phyloP scores from a whole-genome alignment of 2,797 vertebrate genomes.

The Thaleichthys pacificus region DNA sequence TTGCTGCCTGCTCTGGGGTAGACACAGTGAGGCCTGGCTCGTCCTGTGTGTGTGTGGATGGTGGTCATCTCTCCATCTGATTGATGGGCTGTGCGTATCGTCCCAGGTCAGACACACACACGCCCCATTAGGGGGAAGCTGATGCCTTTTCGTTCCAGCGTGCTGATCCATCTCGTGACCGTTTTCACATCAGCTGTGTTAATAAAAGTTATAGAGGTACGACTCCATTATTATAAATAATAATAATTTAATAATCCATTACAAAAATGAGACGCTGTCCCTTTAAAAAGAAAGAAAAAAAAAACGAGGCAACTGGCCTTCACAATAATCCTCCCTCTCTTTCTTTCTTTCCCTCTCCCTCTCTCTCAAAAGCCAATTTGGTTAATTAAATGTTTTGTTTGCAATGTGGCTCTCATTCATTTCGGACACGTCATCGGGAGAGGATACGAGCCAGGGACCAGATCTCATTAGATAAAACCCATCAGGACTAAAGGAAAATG shows the following conservation, averaged over 20 bases:
- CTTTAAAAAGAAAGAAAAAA: conserved; percentile 68
- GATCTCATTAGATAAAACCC: conserved; percentile 99
- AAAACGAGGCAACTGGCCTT: conserved; percentile 53
- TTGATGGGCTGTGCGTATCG: conserved; percentile 57
- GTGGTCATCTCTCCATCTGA: conserved; percentile 43
- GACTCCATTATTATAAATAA: conserved; percentile 63
- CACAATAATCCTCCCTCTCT: conserved; percentile 66
- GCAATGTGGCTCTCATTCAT: conserved; percentile 98
- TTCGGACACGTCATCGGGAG: conserved; percentile 98
- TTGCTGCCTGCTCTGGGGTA: conserved; percentile 27
- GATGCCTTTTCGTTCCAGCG: conserved; percentile 47
- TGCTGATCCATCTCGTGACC: conserved; percentile 58
- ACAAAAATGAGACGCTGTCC: conserved; percentile 73
- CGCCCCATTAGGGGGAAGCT: conserved; percentile 58
- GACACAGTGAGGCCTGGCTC: background rate
- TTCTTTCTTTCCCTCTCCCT: conserved; percentile 68
- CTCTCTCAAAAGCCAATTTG: conserved; percentile 97
- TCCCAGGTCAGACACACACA: conserved; percentile 50
- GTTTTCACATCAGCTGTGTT: conserved; percentile 55
- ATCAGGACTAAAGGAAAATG: conserved; percentile 99
- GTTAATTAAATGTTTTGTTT: conserved; percentile 99
- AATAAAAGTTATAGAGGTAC: conserved; percentile 53
- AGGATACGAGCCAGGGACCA: conserved; percentile 98
- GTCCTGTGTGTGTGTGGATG: conserved; percentile 34
- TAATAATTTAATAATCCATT: conserved; percentile 67